Base-by-base conservation (phyloP, 2,113 vertebrate genomes). In the Falco punctatus region DNA sequence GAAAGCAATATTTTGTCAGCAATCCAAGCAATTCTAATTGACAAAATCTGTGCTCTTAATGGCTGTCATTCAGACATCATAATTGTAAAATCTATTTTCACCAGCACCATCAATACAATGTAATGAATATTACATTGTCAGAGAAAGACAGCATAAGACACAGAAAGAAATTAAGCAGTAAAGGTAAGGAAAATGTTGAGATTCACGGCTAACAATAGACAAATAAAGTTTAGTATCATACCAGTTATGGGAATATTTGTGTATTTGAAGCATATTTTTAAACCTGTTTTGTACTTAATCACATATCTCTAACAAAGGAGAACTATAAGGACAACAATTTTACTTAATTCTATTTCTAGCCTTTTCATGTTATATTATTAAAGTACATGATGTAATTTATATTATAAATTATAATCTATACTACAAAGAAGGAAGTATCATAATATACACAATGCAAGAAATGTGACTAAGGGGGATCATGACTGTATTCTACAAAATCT, bases 1-100 rank as follows among this genome's bases (percentile, higher is more conserved):
- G 40, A 91, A 96, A 94, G 44, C 27, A 96, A 61, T 82, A 81
- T 92, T 96, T 92, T 89, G 61, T 91, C 91, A 95, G 86, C 30
- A 94, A 87, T 87, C 57, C 35, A 79, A 75, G 65, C 20, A 92
- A 55, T 57, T 75, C 28, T 92, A 92, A 91, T 84, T 85, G 66
- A 79, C 44, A 79, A 94, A 91, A 79, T 81, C 70, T 59, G 33
- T 67, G 44, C 33, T 52, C 27, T 72, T 95, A 62, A 91, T 51
- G 62, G 48, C 65, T 90, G 59, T 88, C 75, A 95, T 70, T 94
- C 79, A 86, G 13, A 58, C 54, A 65, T 85, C 65, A 51, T 62
- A 75, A 95, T 17, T 80, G 49, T 19, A 90, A 91, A 94, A 91
- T 85, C 70, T 82, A 33, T 90, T 94, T 96, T 79, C 70, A 93